phyloP scores from a whole-genome alignment of 2,113 vertebrate species.

The Lepus europaeus region DNA sequence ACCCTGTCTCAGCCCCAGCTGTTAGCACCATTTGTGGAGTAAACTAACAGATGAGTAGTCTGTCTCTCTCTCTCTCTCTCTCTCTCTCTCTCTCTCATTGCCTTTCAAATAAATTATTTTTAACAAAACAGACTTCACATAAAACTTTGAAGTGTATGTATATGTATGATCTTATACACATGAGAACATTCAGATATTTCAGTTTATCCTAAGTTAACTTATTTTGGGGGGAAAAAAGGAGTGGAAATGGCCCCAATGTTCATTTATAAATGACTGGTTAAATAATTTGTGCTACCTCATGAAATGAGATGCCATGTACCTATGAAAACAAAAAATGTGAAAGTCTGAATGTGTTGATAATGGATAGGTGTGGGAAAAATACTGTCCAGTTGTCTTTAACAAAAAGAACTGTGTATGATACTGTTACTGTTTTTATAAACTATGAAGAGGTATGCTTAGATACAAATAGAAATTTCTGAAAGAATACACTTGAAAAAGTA shows the following conservation, averaged over 20 bases:
- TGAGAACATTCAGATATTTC: not conserved
- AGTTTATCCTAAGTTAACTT: not conserved
- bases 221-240: not conserved
- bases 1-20: no score
- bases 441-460: not conserved
- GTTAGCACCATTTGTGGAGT: no score
- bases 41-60: no score
- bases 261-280: not conserved
- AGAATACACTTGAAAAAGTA: not conserved
- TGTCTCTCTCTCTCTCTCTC: no score
- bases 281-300: not conserved
- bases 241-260: not conserved
- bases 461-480: not conserved
- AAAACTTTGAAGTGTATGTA: not conserved
- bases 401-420: not conserved
- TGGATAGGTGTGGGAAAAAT: not conserved
- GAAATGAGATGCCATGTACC: not conserved
- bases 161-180: constrained; percentile 16
- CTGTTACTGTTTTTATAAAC: not conserved
- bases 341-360: not conserved
- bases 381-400: not conserved
- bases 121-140: no score
- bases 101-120: no score
- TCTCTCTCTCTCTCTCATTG: no score
- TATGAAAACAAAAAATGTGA: not conserved